Evolutionary conservation across 37 sponge, comb jelly and placozoan species (phyloP).

Genomic region (Chondrilla cf. caribensis): DNA sequence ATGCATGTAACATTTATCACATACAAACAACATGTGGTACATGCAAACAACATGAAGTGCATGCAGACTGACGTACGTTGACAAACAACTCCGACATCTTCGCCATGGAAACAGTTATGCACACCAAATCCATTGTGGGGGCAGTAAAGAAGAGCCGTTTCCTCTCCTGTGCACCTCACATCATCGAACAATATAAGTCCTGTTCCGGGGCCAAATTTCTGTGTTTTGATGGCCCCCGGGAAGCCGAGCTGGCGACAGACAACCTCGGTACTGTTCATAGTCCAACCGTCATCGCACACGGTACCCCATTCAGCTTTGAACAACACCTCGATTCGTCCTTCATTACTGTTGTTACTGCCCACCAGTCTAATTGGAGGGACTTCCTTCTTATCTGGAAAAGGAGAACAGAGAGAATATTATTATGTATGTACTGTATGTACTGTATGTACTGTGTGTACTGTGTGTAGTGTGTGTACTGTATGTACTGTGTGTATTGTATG

Average conservation of each 20-base stretch:
- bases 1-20: no score
- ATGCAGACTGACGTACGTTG: no score
- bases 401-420: no score
- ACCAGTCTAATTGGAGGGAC: neutral
- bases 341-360: neutral
- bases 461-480: no score
- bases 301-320: conserved; percentile 32
- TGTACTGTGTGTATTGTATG: no score
- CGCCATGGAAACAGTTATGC: conserved; percentile 33
- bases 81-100: conserved; percentile 13
- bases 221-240: neutral
- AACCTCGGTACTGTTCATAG: neutral
- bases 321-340: neutral
- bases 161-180: conserved; percentile 20
- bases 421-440: no score
- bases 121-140: neutral
- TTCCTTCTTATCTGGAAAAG: no score
- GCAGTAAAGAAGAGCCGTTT: neutral
- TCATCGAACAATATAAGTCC: conserved; percentile 22
- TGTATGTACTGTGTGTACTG: no score
- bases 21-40: no score
- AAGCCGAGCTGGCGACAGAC: conserved; percentile 36
- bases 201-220: neutral
- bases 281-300: conserved; percentile 30
- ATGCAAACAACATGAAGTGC: no score